These are phyloP conservation scores for Oenanthe oenanthe DNA, from an alignment of 2,113 vertebrate genomes.

Conservation along the genomic window DNA sequence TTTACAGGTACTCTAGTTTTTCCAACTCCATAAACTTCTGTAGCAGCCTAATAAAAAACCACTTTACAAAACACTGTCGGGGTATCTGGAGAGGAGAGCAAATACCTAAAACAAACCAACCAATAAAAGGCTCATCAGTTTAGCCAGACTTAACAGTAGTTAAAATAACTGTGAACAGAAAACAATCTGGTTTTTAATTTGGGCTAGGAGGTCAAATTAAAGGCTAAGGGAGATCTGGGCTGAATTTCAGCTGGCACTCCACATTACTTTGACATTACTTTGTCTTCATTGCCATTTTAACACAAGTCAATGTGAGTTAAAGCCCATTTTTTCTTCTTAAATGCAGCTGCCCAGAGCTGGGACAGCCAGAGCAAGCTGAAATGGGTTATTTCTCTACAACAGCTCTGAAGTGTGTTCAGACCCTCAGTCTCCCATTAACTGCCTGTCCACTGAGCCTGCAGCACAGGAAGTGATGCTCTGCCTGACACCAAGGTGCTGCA, in stretches of 20 bases:
- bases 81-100: conserved; percentile 22
- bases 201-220: conserved; percentile 45
- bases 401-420: not conserved
- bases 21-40: conserved; percentile 40
- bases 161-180: conserved; percentile 51
- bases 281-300: conserved; percentile 9
- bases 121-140: conserved; percentile 1
- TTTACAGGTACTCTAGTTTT: conserved; percentile 14
- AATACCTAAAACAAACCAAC: conserved; percentile 32
- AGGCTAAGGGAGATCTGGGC: conserved; percentile 18
- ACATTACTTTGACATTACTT: not conserved
- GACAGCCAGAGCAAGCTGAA: not conserved
- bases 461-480: not conserved
- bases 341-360: not conserved
- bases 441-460: not conserved
- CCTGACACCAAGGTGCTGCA: not conserved
- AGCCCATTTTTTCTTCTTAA: not conserved
- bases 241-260: conserved; percentile 28
- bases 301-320: not conserved
- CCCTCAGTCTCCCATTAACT: not conserved
- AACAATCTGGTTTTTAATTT: conserved; percentile 46
- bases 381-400: not conserved
- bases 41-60: conserved; percentile 46
- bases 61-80: conserved; percentile 17
- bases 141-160: conserved; percentile 48